Evolutionary conservation across 2,888 invertebrate genomes (phyloP), one percentile per base, ranked within the genome.

Genomic region (Petrolisthes cinctipes): DNA sequence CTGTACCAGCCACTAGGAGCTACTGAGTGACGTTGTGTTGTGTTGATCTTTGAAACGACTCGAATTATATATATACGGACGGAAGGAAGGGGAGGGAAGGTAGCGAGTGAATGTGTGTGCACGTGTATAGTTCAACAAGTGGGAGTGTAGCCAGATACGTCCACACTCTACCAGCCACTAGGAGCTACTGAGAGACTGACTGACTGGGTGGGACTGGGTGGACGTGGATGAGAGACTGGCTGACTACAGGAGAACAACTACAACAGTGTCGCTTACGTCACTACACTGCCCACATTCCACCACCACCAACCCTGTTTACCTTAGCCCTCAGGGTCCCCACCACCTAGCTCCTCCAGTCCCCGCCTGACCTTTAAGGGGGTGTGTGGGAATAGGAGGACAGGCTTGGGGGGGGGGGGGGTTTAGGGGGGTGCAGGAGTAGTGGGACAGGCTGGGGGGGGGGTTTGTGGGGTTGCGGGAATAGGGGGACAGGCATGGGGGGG

Each of bases 111-210:
- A n/a, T n/a, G n/a, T n/a, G n/a, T n/a, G n/a, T n/a, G n/a, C 78
- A 68, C 82, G 68, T 68, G 82, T 82, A 68, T 53, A 3, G 82
- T 68, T n/a, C 51, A 1, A 51, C 5, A 37, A 20, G 51, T 17
- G 66, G 68, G 82, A 82, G 82, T 23, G 66, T 68, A 5, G 61
- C 66, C n/a, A 37, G n/a, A 9, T 23, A 53, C 83, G 37, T 75
- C 83, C 83, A 75, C 75, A n/a, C 23, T n/a, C 14, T 56, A 17
- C 75, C 57, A 75, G 75, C 83, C 56, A 37, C 75, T 7, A 75
- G 57, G 83, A 83, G 83, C 75, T 83, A 85, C 85, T 85, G 85
- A 85, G n/a, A 4, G 17, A 37, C 37, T 37, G 71, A n/a, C 37
- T 37, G 37, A 37, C 37, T 37, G 37, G 37, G 37, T 37, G 37